Conservation (phyloP, 2,113 vertebrate species). For the Odontophorus gujanensis region DNA sequence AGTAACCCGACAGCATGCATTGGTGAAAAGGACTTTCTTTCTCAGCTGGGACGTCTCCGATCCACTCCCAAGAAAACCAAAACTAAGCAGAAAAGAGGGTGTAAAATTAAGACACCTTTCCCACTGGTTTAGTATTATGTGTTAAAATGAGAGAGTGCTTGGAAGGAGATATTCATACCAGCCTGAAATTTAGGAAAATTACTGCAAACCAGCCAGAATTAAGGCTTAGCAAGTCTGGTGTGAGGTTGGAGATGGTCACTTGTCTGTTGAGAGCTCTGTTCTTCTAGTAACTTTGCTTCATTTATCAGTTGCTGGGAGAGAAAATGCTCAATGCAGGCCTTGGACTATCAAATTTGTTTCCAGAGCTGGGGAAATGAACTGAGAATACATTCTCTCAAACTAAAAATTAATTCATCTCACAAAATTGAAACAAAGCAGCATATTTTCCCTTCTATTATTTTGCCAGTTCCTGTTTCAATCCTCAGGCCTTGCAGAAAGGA, state of each 20-base stretch:
- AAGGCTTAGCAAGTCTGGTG: background rate
- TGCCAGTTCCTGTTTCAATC: background rate
- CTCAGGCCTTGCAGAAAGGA: background rate
- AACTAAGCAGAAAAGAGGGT: slow-evolving; percentile 53
- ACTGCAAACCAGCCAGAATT: background rate
- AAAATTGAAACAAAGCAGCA: background rate
- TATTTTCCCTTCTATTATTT: background rate
- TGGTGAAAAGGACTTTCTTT: slow-evolving; percentile 65
- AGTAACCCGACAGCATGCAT: slow-evolving; percentile 74
- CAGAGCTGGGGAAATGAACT: background rate
- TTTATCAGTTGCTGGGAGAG: background rate
- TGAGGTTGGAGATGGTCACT: background rate
- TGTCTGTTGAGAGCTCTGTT: background rate
- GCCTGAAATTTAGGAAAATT: background rate
- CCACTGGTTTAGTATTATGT: background rate
- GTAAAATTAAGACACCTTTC: slow-evolving; percentile 60
- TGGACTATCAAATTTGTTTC: rapidly evolving
- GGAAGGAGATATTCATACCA: background rate
- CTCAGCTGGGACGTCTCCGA: slow-evolving; percentile 66
- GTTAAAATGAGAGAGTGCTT: background rate
- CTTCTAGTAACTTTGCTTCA: background rate
- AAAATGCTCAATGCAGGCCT: background rate
- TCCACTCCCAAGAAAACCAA: slow-evolving; percentile 70
- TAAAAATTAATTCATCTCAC: background rate
- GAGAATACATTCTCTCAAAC: background rate